Percentiles rank a stretch among this genome's conserved stretches.
Evolutionary conservation across 2,888 invertebrate genomes (phyloP).

Genomic region (Tyria jacobaeae): DNA sequence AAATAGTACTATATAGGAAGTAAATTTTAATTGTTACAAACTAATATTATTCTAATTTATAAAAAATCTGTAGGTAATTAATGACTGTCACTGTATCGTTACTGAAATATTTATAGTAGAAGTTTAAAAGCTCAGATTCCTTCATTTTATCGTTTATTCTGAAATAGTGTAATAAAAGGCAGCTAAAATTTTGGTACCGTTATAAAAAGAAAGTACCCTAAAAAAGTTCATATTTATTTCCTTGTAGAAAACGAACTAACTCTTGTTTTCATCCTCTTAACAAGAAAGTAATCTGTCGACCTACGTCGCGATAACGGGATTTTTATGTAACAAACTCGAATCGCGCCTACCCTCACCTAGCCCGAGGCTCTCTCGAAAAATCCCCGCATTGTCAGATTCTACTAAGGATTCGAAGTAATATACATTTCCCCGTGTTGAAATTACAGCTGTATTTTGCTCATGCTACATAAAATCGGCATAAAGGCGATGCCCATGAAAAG

Average conservation of each 20-base stretch:
- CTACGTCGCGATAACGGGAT: conserved; percentile 84
- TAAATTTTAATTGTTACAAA: conserved; percentile 36
- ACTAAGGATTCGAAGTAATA: conserved; percentile 82
- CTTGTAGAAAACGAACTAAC: conserved; percentile 79
- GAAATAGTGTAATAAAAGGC: conserved; percentile 61
- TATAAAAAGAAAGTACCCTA: conserved; percentile 66
- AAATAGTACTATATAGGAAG: not conserved
- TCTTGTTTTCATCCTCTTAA: conserved; percentile 85
- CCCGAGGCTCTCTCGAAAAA: conserved; percentile 80
- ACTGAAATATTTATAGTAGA: conserved; percentile 53
- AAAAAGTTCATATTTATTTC: conserved; percentile 79
- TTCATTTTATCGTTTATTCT: conserved; percentile 53
- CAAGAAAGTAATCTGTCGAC: conserved; percentile 86
- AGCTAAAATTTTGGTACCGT: conserved; percentile 65
- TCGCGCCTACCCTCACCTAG: conserved; percentile 85
- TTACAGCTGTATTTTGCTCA: conserved; percentile 82
- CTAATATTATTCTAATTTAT: conserved; percentile 38
- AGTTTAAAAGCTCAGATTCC: conserved; percentile 52
- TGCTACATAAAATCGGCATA: conserved; percentile 83
- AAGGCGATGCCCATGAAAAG: conserved; percentile 78
- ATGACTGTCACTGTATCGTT: conserved; percentile 48
- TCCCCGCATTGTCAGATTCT: conserved; percentile 81
- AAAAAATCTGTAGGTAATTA: conserved; percentile 40
- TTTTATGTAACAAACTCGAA: conserved; percentile 85
- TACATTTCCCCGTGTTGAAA: conserved; percentile 83